phyloP scores from a whole-genome alignment of 2,113 vertebrate genomes.

The Muntiacus muntjak region DNA sequence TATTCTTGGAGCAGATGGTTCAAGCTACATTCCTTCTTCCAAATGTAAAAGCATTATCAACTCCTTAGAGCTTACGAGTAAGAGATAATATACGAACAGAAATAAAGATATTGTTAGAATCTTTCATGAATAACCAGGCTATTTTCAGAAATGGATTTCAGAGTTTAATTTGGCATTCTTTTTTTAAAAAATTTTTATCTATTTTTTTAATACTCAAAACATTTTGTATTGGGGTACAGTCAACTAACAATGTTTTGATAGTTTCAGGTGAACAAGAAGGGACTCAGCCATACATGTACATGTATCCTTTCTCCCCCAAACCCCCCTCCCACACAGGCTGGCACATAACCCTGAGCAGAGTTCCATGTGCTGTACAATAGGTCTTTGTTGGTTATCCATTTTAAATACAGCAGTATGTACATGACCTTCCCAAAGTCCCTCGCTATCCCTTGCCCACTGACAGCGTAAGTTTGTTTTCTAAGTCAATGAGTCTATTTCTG shows the following conservation, averaged over 20 bases:
- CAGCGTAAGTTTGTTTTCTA: not conserved
- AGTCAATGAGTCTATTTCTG: not conserved
- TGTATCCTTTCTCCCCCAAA: not conserved
- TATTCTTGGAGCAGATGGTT: not conserved
- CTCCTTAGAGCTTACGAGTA: not conserved
- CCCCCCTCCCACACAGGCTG: not conserved
- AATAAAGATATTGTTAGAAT: not conserved
- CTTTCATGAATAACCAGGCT: not conserved
- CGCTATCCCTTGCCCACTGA: not conserved
- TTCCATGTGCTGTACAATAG: not conserved
- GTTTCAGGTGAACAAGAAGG: not conserved
- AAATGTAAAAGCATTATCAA: not conserved
- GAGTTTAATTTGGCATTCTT: not conserved
- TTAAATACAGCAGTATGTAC: not conserved
- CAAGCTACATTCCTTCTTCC: not conserved
- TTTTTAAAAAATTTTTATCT: not conserved
- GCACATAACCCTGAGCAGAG: not conserved
- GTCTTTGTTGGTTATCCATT: not conserved
- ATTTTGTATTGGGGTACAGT: not conserved
- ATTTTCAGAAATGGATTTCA: not conserved
- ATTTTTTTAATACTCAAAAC: not conserved
- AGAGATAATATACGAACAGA: not conserved
- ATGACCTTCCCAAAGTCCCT: not conserved
- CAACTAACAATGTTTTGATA: not conserved
- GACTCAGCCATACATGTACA: not conserved